Base-by-base conservation (phyloP, 2,113 vertebrate species). In the Aegithalos caudatus region DNA sequence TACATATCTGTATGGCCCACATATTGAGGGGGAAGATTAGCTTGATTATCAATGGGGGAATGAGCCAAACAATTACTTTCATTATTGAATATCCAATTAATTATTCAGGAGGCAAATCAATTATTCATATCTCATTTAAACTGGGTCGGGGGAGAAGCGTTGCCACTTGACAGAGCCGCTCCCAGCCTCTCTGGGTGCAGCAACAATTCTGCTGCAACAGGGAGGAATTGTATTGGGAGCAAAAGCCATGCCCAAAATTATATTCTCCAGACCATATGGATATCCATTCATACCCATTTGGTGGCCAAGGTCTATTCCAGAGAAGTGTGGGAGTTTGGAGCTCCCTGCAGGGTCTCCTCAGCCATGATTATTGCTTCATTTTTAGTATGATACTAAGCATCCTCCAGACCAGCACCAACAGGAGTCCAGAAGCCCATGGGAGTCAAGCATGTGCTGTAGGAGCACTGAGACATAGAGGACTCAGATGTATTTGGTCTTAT, bases 41-140 rank as follows among this genome's bases (percentile, higher is more conserved):
- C 97, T 97, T 95, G 97, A 96, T 97, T 97, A 96, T 98, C 98
- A 95, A 86, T 97, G 97, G 94, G 95, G 94, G 97, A 96, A 98
- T 97, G 98, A 96, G 97, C 96, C 98, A 98, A 98, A 98, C 98
- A 98, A 98, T 98, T 98, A 98, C 98, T 98, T 98, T 98, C 97
- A 97, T 98, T 98, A 98, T 98, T 98, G 98, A 98, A 98, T 98
- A 98, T 98, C 97, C 97, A 96, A 98, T 98, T 98, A 98, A 98
- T 98, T 98, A 98, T 98, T 98, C 98, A 98, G 84, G 82, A 98
- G 96, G 85, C 25, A 28, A 97, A 98, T 98, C 97, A 98, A 98
- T 98, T 98, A 98, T 98, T 98, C 97, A 98, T 98, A 98, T 98
- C 98, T 98, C 98, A 98, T 98, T 98, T 98, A 98, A 98, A 98